Percentiles rank a stretch among this genome's conserved stretches.
phyloP scores from a whole-genome alignment of 2,888 invertebrate species.

The Pseudococcus longispinus region DNA sequence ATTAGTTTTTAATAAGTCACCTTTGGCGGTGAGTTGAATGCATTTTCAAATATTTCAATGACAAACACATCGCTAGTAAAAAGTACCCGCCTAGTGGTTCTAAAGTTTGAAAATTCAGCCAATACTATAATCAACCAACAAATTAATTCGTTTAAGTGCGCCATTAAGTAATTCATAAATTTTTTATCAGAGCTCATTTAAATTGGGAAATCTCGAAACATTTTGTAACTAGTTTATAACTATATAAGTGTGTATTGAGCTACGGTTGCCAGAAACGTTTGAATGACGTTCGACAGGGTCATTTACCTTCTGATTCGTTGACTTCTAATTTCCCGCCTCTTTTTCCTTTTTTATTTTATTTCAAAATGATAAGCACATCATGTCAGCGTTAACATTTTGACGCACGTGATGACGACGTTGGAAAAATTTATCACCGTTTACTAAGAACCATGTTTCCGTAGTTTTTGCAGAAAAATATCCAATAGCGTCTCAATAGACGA shows the following conservation, averaged over 20 bases:
- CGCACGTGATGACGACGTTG: background rate
- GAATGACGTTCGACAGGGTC: constrained; percentile 17
- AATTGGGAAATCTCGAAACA: background rate
- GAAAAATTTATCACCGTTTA: background rate
- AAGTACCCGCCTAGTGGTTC: background rate
- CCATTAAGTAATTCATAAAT: background rate
- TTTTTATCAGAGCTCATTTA: background rate
- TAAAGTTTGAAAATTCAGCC: background rate
- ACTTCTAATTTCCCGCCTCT: constrained; percentile 24
- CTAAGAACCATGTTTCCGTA: background rate
- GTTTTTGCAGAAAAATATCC: background rate
- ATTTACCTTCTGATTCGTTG: constrained; percentile 3
- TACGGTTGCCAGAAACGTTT: constrained; percentile 24
- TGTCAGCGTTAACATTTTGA: background rate
- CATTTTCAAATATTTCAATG: constrained; percentile 15
- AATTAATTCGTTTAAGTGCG: background rate
- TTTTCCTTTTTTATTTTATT: background rate
- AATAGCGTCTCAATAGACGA: background rate
- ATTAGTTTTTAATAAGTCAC: background rate
- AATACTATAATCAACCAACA: background rate
- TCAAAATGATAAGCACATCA: background rate
- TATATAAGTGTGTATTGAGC: background rate
- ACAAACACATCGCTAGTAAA: background rate
- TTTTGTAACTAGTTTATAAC: constrained; percentile 8
- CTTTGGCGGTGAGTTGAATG: background rate